Base-by-base conservation (phyloP, 2,888 invertebrate species). In the Epicampocera succincta region DNA sequence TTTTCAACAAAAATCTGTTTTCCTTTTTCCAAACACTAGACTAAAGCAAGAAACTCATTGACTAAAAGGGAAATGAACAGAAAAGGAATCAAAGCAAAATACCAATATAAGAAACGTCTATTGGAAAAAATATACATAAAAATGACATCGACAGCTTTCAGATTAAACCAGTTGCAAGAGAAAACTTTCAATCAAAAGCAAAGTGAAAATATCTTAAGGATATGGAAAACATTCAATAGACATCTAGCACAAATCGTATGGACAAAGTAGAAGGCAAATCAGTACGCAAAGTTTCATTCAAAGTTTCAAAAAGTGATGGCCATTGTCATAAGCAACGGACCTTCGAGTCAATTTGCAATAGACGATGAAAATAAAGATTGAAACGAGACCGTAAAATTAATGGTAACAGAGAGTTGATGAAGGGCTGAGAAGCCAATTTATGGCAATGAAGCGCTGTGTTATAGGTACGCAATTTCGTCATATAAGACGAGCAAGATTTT, bases 81-180 rank as follows among this genome's bases (percentile, higher is more conserved):
- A 83, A 21, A 84, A 79, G 56, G 13, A 21, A 25, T 9, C 44
- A 56, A 29, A 72, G 56, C 46, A 63, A 58, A 48, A 74, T 25
- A 42, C 25, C 77, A 52, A 61, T 60, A 66, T 46, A 69, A 48
- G 44, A 79, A 79, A 79, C 46, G 44, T 71, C 15, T 48, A 60
- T 13, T 60, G 54, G 21, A 29, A 17, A 38, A 40, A 11, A 38
- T 3, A 52, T 15, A 44, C 50, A 66, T 17, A 48, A 65, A 44
- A 77, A 69, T 66, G 78, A 69, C 74, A 74, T 74, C 71, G 68
- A 77, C 68, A 77, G 72, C 50, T 48, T 77, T 63, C 40, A 72
- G 56, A 77, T 75, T 71, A 63, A 56, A 46, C 33, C 38, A 48
- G 12, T 33, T 21, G 25, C 13, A 29, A 40, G 5, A 25, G 38